Evolutionary conservation across 1,140 invertebrate species (phyloP), one percentile per base, ranked within the genome.

Genomic region (Aphelinus certus): DNA sequence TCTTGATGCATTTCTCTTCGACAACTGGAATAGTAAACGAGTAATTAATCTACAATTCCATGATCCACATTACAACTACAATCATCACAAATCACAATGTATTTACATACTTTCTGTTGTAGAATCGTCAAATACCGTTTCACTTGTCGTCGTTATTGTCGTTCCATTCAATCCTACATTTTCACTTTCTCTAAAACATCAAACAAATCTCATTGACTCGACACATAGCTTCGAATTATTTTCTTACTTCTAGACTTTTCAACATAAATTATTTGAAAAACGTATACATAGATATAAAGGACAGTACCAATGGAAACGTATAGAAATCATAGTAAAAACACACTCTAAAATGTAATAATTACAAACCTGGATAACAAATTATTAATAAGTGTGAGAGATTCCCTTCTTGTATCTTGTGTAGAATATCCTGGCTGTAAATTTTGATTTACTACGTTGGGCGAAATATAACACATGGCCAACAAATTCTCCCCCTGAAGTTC

Each of bases 401-500:
- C 26, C 26, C 26, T 26, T 26, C 26, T 26, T 26, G 26, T 26
- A 26, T 69, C 26, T 69, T 53, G 4, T 9, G 51, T 53, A 53
- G 51, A 4, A 6, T 53, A 6, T 9, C 9, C 51, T 53, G 51
- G 43, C 42, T 69, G 51, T n/a, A 69, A 48, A 51, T n/a, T 42
- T 56, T 57, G n/a, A 26, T 26, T 26, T 26, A 26, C 26, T 26
- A 70, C 51, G 49, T 57, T 56, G 2, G 68, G 45, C 64, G 70
- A 7, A 42, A 51, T 58, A 49, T 86, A 86, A 75, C 79, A 83
- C 7, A 79, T 77, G 4, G 79, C 74, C 9, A 86, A 73, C 58
- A 86, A 78, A 45, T 77, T 74, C 73, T 86, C 85, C 6, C 85
- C 85, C 26, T 79, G 81, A 42, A 85, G 77, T 75, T 86, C 85